Conservation (phyloP, 2,113 vertebrate genomes). For the Grammomys dolichurus region DNA sequence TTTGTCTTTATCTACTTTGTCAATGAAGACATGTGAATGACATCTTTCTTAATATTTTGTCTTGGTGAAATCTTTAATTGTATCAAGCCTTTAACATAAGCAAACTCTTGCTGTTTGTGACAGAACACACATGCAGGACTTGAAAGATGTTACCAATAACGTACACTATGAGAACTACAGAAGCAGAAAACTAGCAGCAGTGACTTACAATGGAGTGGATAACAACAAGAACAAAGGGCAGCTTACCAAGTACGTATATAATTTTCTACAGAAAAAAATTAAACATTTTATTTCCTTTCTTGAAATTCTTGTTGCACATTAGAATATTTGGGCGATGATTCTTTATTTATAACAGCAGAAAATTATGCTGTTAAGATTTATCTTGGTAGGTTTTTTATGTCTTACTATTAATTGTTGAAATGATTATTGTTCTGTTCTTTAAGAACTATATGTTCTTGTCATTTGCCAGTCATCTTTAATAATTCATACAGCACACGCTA, state of each 20-base stretch:
- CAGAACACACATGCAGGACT: slow-evolving; percentile 99
- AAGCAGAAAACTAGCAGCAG: slow-evolving; percentile 97
- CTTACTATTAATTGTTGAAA: slow-evolving; percentile 33
- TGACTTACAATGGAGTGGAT: slow-evolving; percentile 98
- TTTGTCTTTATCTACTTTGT: slow-evolving; percentile 13
- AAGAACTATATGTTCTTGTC: background rate
- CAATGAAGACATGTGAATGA: slow-evolving; percentile 23
- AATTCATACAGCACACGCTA: background rate
- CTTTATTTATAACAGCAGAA: background rate
- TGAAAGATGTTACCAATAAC: slow-evolving; percentile 99
- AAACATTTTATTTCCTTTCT: background rate
- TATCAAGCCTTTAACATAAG: background rate
- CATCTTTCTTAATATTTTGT: slow-evolving; percentile 21
- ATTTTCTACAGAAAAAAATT: background rate
- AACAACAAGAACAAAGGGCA: slow-evolving; percentile 98
- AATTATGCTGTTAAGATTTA: slow-evolving; percentile 6
- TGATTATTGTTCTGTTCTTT: background rate
- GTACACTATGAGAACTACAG: slow-evolving; percentile 99
- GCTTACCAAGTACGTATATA: slow-evolving; percentile 94
- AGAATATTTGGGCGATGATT: slow-evolving; percentile 9
- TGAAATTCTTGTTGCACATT: background rate
- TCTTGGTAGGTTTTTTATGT: slow-evolving; percentile 38
- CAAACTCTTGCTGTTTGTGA: slow-evolving; percentile 63
- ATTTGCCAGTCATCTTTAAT: slow-evolving; percentile 10
- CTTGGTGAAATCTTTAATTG: slow-evolving; percentile 46